A percentile compares a stretch with the other conserved stretches of the same genome.
Conservation (phyloP, 2,888 invertebrate species). For the Lycophotia porphyrea region DNA sequence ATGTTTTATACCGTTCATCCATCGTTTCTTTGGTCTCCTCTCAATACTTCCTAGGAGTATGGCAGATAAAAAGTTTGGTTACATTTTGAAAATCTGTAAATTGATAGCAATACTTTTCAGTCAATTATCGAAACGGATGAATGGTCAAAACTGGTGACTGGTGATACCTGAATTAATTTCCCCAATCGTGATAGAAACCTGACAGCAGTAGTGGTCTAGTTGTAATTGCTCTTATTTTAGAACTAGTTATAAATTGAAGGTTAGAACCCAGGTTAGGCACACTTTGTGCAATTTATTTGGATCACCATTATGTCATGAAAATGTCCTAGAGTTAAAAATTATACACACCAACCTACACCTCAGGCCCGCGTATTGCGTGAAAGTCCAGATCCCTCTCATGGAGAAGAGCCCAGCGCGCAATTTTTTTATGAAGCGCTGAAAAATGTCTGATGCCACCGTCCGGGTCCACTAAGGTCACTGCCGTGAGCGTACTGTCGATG, state of each 20-base stretch:
- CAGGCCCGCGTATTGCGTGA: background rate
- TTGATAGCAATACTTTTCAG: background rate
- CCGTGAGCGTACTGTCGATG: too few species aligned
- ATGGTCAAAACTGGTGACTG: background rate
- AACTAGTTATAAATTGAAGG: background rate
- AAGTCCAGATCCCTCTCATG: background rate
- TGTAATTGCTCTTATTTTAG: background rate
- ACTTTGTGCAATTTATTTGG: background rate
- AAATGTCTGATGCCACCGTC: too few species aligned
- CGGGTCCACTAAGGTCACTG: too few species aligned
- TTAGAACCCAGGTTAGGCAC: background rate
- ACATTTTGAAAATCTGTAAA: background rate
- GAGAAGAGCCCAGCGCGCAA: background rate
- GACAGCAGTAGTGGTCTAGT: background rate
- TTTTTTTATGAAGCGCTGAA: too few species aligned
- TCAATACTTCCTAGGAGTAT: background rate
- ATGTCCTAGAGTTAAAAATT: background rate
- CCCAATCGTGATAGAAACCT: background rate
- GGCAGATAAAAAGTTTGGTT: background rate
- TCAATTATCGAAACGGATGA: background rate
- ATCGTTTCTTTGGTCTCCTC: background rate
- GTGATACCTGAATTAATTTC: background rate
- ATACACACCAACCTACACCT: background rate
- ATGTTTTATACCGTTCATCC: too few species aligned
- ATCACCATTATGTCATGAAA: too few species aligned